Evolutionary conservation across 2,113 vertebrate species (phyloP), one percentile per base, ranked within the genome.

Genomic region (Corydoras sp.): DNA sequence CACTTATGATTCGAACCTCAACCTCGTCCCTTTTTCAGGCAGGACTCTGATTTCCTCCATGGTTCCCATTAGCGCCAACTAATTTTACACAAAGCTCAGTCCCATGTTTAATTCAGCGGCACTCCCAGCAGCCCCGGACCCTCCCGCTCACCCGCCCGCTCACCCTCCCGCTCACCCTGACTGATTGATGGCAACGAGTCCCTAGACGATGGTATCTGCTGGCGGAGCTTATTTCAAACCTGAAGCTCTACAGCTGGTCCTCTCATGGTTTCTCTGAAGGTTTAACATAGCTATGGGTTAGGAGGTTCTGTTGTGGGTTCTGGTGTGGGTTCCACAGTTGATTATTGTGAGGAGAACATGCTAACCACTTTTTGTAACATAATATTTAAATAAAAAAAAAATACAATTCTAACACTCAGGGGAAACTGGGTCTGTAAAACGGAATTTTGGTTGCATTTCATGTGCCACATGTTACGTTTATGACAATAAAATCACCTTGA

Each of bases 1-100:
- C 62, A 69, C 79, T 82, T 81, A 80, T 85, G 77, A 67, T 69
- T 43, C 69, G 82, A 74, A 73, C 81, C 83, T 77, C 82, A 72
- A 85, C 82, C 79, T 84, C 82, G 84, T 30, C 67, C 65, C 67
- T 80, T 59, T 77, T 58, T 55, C 81, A 56, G 5, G 73, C 58
- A 66, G 59, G 67, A 83, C 80, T 68, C 62, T 65, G 75, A 85
- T 85, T 83, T 84, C 76, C 83, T 86, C 76, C 71, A 77, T 83
- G 43, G 10, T 15, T 70, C 69, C 71, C 83, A 80, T 83, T 82
- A 82, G 69, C 76, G 67, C 15, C 13, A 65, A 76, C 62, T 84
- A 83, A 83, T 88, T 85, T 75, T 73, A 79, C 69, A 77, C 71
- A 73, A 83, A 67, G 75, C 79, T 73, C 79, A 72, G 75, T 76